These are phyloP conservation scores for Ephydatia muelleri DNA, from an alignment of 37 sponge, comb jelly and placozoan species.

Conservation along the genomic window DNA sequence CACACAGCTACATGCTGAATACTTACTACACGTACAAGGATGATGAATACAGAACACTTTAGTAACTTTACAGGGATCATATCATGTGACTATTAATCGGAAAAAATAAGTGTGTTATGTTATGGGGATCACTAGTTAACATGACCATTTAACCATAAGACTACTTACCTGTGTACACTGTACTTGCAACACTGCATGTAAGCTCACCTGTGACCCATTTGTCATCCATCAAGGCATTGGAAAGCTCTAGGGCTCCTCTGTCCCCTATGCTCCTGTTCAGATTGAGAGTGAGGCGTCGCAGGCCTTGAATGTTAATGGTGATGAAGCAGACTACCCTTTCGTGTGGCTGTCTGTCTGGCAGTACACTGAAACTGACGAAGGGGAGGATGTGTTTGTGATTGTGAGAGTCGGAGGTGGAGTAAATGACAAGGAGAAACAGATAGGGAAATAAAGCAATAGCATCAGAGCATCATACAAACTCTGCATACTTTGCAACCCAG, in stretches of 20 bases:
- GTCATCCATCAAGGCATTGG: conserved; percentile 68
- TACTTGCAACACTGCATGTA: not conserved
- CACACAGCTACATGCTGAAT: no score
- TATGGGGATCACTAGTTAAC: not conserved
- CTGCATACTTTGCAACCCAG: no score
- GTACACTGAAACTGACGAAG: conserved; percentile 44
- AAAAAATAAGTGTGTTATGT: not conserved
- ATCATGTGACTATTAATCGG: not conserved
- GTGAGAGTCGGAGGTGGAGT: no score
- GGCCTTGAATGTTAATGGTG: conserved; percentile 46
- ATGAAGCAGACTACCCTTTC: conserved; percentile 69
- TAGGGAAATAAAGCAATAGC: no score
- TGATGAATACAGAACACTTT: no score
- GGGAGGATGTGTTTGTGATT: no score
- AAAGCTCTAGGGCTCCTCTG: conserved; percentile 48
- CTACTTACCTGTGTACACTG: not conserved
- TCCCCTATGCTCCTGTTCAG: conserved; percentile 64
- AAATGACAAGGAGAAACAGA: no score
- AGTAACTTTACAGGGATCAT: no score
- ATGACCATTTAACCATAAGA: not conserved
- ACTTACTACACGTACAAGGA: no score
- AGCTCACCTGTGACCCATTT: conserved; percentile 65
- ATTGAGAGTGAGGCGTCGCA: conserved; percentile 62
- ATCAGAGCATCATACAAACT: no score
- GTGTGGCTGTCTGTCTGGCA: conserved; percentile 48